Evolutionary conservation across 2,797 vertebrate genomes (phyloP), one percentile per base, ranked within the genome.

Genomic region (Fundulus diaphanus): DNA sequence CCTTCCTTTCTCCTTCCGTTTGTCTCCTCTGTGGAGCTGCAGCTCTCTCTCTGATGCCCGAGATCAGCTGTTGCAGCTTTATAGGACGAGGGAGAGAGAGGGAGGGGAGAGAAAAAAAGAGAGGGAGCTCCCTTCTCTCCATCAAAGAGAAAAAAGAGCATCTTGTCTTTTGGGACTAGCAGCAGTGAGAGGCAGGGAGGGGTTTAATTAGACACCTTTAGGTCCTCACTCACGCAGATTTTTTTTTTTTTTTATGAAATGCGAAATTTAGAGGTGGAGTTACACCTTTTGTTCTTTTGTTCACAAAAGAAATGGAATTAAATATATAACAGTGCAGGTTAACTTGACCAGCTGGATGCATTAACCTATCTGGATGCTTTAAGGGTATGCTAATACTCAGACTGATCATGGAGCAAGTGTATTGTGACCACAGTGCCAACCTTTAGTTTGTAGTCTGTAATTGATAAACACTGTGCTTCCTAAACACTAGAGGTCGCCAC

Each of bases 11-110:
- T 61, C 56, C 24, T 15, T 49, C 61, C 77, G 49, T 74, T 48
- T 67, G 44, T 57, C 5, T 67, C 33, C 68, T 82, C 77, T 69
- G n/a, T 27, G 37, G 87, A 92, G 89, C 84, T 89, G 88, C 85
- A 18, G 81, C 84, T 92, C 87, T 82, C 87, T 82, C 82, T 92
- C 83, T 91, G 86, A 77, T 73, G 89, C 88, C 71, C 87, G 72
- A 82, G 88, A 91, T 90, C 92, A 93, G 92, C 92, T 93, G 92
- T 93, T 92, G 89, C 87, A 33, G 87, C 74, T 91, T 91, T 93
- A 93, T 89, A 90, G 78, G 73, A 56, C 57, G 66, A 3, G 61
- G 48, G 71, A 49, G 76, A 63, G 31, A 65, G 74, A 31, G 79
- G 16, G 79, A 37, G 79, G 12, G 79, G 9, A 72, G 33, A 68